Evolutionary conservation across 2,888 invertebrate genomes (phyloP).

Genomic region (Ferrisia virgata): DNA sequence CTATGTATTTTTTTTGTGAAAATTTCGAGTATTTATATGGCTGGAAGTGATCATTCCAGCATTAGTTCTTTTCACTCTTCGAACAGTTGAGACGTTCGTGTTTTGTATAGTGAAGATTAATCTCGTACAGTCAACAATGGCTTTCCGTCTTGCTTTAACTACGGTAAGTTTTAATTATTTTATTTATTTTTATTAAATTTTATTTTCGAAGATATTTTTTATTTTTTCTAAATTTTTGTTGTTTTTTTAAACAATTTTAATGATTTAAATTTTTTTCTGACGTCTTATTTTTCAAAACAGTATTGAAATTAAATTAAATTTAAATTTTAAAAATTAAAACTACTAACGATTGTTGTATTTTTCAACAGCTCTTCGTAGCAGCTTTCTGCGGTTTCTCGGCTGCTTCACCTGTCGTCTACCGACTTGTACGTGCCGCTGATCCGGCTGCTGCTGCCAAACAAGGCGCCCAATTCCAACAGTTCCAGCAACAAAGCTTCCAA

Average conservation of each 20-base stretch:
- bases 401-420: background rate
- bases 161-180: no score
- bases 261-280: no score
- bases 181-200: no score
- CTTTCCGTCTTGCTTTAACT: background rate
- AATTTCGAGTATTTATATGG: background rate
- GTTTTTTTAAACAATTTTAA: no score
- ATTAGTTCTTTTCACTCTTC: background rate
- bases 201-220: background rate
- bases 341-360: background rate
- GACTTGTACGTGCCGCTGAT: background rate
- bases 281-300: no score
- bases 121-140: background rate
- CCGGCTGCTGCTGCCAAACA: background rate
- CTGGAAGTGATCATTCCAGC: background rate
- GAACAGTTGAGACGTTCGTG: background rate
- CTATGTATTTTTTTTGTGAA: background rate
- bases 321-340: background rate
- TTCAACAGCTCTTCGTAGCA: background rate
- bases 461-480: background rate
- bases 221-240: no score
- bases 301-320: background rate
- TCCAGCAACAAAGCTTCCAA: background rate
- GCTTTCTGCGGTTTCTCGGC: background rate
- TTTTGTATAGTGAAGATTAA: background rate